A percentile compares a stretch with the other conserved stretches of the same genome.
phyloP scores from a whole-genome alignment of 2,113 vertebrate genomes.

The Panurus biarmicus region DNA sequence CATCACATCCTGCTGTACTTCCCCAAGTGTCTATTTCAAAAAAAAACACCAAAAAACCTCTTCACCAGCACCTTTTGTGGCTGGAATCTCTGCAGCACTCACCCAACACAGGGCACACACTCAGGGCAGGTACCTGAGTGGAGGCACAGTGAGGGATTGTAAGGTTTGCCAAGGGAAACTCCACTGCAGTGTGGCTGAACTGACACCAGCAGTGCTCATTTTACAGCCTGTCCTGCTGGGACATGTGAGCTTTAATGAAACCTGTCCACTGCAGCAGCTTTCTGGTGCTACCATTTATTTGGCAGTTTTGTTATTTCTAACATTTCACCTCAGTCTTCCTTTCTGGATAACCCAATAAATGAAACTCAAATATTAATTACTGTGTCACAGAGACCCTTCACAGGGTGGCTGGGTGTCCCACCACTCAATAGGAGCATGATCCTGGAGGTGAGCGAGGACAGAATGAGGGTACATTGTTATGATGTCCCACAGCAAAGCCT shows the following conservation, averaged over 20 bases:
- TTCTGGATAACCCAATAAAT: neutral
- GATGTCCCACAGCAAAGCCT: neutral
- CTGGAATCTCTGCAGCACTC: neutral
- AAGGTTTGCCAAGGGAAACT: neutral
- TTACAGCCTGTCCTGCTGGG: neutral
- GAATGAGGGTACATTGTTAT: neutral
- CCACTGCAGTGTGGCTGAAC: neutral
- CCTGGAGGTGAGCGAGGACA: neutral
- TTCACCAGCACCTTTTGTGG: neutral
- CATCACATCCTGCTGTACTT: neutral
- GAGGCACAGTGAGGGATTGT: neutral
- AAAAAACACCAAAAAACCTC: neutral
- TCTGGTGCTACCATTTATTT: neutral
- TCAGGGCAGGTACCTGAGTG: neutral
- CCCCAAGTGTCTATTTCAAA: neutral
- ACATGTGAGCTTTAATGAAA: neutral
- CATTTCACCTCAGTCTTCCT: neutral
- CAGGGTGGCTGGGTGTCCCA: no score
- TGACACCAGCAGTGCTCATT: neutral
- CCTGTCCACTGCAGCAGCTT: neutral
- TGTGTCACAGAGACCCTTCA: neutral
- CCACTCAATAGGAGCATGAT: fast-evolving
- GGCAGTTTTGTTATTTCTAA: neutral
- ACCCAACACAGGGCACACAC: fast-evolving
- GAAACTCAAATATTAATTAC: neutral